Evolutionary conservation across 64 coral and sea anemone species (phyloP).

Genomic region (Dendronephthya gigantea): DNA sequence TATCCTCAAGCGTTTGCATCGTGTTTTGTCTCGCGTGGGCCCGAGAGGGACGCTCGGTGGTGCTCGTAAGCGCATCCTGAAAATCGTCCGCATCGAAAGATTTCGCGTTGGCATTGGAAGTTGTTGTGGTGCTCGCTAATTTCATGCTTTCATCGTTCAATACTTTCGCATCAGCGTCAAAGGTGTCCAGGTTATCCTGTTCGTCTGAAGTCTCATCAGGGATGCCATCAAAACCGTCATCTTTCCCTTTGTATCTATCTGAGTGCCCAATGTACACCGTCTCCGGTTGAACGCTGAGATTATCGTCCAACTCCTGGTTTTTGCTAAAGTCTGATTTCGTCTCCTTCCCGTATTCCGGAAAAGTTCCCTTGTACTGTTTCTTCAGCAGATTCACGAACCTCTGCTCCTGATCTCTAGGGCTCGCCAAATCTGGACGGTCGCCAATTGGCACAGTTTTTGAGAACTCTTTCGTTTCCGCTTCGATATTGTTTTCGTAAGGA

Average conservation of each 20-base stretch:
- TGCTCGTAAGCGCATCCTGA: too few species aligned
- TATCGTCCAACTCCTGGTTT: background rate
- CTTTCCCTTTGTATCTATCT: background rate
- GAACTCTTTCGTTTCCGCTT: background rate
- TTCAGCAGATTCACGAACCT: background rate
- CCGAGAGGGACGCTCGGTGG: too few species aligned
- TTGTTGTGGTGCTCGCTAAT: background rate
- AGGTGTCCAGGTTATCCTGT: background rate
- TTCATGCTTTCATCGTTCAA: background rate
- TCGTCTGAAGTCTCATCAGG: background rate
- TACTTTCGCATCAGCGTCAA: background rate
- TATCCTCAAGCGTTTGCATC: background rate
- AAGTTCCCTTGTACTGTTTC: background rate
- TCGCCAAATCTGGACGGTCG: background rate
- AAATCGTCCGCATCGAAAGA: too few species aligned
- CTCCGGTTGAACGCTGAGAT: background rate
- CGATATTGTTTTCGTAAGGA: background rate
- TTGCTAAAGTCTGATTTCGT: background rate
- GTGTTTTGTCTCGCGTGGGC: background rate
- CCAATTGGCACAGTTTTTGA: background rate
- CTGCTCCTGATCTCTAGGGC: background rate
- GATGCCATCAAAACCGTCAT: background rate
- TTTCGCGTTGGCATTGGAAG: background rate
- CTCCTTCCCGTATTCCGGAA: background rate
- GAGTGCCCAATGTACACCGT: background rate